These are phyloP conservation scores for Anser brachyrhynchus DNA, from an alignment of 2,113 vertebrate species.

Conservation along the genomic window DNA sequence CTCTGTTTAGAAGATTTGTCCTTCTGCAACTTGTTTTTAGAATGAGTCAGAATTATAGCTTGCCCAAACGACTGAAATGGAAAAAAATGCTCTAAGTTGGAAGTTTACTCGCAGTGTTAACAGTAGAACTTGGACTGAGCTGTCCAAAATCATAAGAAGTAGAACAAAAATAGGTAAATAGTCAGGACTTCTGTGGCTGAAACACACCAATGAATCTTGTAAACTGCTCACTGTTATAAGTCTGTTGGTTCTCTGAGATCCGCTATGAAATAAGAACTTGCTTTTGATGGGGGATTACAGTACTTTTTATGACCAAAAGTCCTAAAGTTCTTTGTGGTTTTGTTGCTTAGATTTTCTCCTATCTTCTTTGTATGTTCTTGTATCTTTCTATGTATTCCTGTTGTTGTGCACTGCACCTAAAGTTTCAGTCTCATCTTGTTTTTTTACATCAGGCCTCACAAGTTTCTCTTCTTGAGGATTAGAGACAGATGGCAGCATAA, in stretches of 20 bases:
- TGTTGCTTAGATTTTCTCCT: background rate
- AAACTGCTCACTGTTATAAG: background rate
- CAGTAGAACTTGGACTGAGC: background rate
- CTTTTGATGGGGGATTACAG: conserved; percentile 20
- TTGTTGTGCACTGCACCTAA: conserved; percentile 20
- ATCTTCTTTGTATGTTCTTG: background rate
- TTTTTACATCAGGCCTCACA: conserved; percentile 7
- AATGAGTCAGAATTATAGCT: background rate
- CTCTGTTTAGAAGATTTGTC: background rate
- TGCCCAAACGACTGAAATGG: background rate
- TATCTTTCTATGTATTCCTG: conserved; percentile 6
- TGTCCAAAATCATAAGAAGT: background rate
- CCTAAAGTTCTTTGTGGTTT: conserved; percentile 15
- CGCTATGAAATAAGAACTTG: background rate
- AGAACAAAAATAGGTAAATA: background rate
- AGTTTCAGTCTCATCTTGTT: conserved; percentile 33
- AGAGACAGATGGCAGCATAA: conserved; percentile 63
- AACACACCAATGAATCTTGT: background rate
- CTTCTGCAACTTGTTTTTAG: conserved; percentile 2
- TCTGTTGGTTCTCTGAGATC: background rate
- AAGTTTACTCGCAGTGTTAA: background rate
- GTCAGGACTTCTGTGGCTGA: background rate
- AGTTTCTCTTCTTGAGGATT: conserved; percentile 30
- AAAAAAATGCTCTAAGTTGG: background rate
- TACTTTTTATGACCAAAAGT: conserved; percentile 11